These are phyloP conservation scores for Pseudochromis fuscus DNA, from an alignment of 2,797 vertebrate species.

Conservation along the genomic window DNA sequence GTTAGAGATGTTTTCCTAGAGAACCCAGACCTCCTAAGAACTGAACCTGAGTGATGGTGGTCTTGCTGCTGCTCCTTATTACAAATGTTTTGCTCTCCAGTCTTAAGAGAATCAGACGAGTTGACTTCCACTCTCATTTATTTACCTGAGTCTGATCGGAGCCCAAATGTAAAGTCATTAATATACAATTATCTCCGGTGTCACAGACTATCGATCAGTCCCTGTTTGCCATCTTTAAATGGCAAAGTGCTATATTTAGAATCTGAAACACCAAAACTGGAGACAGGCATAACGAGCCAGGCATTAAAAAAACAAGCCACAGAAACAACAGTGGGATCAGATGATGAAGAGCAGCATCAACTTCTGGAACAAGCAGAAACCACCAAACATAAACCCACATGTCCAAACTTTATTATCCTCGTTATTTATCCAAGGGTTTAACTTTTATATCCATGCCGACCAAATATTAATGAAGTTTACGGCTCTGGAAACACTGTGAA, in stretches of 20 bases:
- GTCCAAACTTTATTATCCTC: not conserved
- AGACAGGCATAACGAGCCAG: not conserved
- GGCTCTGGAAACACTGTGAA: constrained; percentile 8
- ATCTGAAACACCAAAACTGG: constrained; percentile 17
- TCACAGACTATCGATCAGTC: not conserved
- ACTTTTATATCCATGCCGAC: not conserved
- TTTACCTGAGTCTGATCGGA: no score
- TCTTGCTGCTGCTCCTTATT: no score
- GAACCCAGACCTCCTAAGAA: no score
- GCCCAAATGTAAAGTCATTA: constrained; percentile 5
- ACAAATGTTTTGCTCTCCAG: no score
- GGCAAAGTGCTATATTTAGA: constrained; percentile 37
- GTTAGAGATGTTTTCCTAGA: no score
- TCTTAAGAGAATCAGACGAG: no score
- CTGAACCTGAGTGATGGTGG: no score
- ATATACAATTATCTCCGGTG: no score
- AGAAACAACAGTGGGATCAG: not conserved
- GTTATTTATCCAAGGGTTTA: not conserved
- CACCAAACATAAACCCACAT: no score
- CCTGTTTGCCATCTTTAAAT: constrained; percentile 8
- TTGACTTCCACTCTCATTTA: no score
- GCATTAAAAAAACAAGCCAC: not conserved
- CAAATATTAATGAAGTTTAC: constrained; percentile 8
- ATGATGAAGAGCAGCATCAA: not conserved
- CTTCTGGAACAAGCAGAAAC: not conserved